Conservation (phyloP, 2,797 vertebrate species). For the Pipistrellus pipistrellus region DNA sequence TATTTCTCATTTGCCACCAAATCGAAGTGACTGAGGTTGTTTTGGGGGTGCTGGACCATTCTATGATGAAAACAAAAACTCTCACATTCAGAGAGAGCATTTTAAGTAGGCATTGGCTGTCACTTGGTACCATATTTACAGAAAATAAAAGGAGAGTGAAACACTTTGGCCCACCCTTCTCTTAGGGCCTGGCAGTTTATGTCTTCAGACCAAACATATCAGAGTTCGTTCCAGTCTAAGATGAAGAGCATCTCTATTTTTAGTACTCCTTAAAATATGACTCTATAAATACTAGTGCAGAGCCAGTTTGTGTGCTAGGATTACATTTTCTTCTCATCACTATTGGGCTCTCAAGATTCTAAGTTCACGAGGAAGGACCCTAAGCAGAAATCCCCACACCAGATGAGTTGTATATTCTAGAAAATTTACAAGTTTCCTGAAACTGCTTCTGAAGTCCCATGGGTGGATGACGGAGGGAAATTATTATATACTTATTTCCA, state of each 20-base stretch:
- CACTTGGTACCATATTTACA: not conserved
- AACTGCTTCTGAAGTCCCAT: not conserved
- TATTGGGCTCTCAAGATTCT: slow-evolving; percentile 24
- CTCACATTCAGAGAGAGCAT: not conserved
- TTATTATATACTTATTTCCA: not conserved
- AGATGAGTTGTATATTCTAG: too few relatives aligned
- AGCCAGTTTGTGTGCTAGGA: slow-evolving; percentile 56
- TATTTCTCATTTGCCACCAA: not conserved
- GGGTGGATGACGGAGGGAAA: not conserved
- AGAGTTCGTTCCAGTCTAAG: slow-evolving; percentile 61
- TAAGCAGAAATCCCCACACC: not conserved
- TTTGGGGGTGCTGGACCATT: not conserved
- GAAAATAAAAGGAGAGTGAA: slow-evolving; percentile 22
- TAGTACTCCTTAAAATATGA: slow-evolving; percentile 59
- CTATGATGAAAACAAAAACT: slow-evolving; percentile 42
- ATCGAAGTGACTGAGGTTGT: not conserved
- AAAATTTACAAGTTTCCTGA: not conserved
- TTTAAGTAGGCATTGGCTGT: not conserved
- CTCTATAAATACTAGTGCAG: slow-evolving; percentile 73
- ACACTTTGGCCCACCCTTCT: not conserved
- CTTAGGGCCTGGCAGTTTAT: slow-evolving; percentile 47
- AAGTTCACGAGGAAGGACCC: not conserved
- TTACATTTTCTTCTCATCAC: slow-evolving; percentile 64
- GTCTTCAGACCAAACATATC: slow-evolving; percentile 55
- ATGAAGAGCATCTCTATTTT: slow-evolving; percentile 74